Conservation (phyloP, 1,140 invertebrate species). For the Sweltsa coloradensis region DNA sequence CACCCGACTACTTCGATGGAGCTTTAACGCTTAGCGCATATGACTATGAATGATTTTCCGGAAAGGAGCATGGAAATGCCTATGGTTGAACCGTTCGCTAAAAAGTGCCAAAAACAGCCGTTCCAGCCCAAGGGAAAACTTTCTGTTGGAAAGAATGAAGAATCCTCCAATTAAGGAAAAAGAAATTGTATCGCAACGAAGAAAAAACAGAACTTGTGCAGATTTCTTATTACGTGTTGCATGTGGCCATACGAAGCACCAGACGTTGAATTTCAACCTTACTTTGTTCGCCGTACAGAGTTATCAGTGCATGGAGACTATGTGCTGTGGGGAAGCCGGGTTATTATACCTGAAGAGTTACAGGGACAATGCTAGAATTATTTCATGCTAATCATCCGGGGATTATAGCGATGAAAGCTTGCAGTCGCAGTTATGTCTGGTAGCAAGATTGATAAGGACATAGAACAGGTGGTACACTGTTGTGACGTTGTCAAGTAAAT, state of each 20-base stretch:
- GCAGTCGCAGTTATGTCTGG: conserved; percentile 37
- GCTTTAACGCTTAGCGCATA: conserved; percentile 24
- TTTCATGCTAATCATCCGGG: conserved; percentile 33
- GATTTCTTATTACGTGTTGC: conserved; percentile 8
- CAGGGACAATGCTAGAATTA: conserved; percentile 18
- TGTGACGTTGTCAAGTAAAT: conserved; percentile 30
- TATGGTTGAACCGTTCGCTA: conserved; percentile 22
- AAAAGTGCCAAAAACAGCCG: conserved; percentile 13
- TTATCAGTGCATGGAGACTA: conserved; percentile 7
- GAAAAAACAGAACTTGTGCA: conserved; percentile 2
- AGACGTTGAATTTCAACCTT: background rate
- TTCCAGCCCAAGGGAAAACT: background rate
- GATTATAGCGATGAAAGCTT: conserved; percentile 37
- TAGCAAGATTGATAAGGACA: conserved; percentile 36
- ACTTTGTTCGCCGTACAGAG: background rate
- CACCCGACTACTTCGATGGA: conserved; percentile 26
- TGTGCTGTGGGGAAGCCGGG: conserved; percentile 11
- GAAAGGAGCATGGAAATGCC: conserved; percentile 19
- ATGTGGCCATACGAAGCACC: conserved; percentile 5
- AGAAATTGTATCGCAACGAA: conserved; percentile 5
- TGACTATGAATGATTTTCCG: conserved; percentile 24
- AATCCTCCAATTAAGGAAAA: conserved; percentile 3
- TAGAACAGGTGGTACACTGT: conserved; percentile 27
- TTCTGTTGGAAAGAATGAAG: conserved; percentile 9
- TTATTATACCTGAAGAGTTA: conserved; percentile 26